These are phyloP conservation scores for Antechinus flavipes DNA, from an alignment of 2,113 vertebrate species.

Conservation along the genomic window DNA sequence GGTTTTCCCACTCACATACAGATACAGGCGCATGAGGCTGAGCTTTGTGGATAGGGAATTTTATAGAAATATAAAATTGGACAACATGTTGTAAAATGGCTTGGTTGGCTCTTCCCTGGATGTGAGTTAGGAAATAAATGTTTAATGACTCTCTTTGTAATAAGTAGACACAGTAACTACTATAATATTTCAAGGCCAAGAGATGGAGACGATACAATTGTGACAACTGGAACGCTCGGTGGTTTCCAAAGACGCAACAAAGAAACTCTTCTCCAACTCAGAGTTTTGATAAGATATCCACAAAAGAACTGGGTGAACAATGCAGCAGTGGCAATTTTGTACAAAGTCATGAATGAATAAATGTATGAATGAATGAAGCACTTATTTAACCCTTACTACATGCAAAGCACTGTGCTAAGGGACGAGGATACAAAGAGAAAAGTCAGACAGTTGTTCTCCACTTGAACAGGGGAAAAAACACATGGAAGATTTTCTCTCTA, in stretches of 20 bases:
- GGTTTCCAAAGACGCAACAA: background rate
- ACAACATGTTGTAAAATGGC: background rate
- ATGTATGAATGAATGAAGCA: background rate
- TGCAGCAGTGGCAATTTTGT: background rate
- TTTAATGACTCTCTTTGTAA: background rate
- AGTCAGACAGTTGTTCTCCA: background rate
- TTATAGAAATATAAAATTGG: background rate
- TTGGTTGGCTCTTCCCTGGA: background rate
- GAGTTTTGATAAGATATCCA: background rate
- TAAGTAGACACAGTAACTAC: background rate
- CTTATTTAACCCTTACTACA: background rate
- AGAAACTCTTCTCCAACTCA: background rate
- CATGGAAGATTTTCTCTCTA: background rate
- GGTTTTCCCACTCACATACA: background rate
- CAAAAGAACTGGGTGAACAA: background rate
- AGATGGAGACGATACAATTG: background rate
- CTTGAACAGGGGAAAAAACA: background rate
- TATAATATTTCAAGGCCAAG: background rate
- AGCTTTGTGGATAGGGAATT: background rate
- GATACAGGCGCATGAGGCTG: background rate
- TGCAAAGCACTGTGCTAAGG: background rate
- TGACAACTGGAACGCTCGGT: background rate
- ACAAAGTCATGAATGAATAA: background rate
- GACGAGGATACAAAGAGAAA: background rate
- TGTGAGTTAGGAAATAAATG: conserved; percentile 4